Evolutionary conservation across 2,888 invertebrate species (phyloP), one percentile per base, ranked within the genome.

Genomic region (Andrena fulva): DNA sequence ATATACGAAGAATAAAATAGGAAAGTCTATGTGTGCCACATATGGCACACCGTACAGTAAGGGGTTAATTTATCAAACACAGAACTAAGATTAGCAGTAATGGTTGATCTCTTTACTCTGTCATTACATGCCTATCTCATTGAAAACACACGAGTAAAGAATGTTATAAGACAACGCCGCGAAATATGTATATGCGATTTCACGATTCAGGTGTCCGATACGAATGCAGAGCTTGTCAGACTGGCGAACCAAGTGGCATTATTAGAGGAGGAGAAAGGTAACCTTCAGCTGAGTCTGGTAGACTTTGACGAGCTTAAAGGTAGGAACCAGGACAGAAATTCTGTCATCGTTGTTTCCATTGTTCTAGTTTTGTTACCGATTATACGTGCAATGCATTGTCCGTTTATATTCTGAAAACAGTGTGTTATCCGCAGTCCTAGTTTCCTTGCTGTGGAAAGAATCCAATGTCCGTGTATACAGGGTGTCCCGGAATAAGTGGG

Each of bases 261-360:
- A 92, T 94, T 98, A 85, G 98, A 98, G 94, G 98, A 98, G 94
- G 98, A 98, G 94, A 98, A 98, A 94, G 98, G 98, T 90, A 97
- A 98, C 94, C 96, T 98, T 92, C 98, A 98, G 94, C 95, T 98
- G 92, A 97, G 97, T 94, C 95, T 97, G 92, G 96, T 97, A 89
- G 97, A 97, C 94, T 96, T 96, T 94, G 97, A 97, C 93, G 96
- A 96, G 93, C 95, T 96, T 90, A 95, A 96, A 95, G 95, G 96
- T 95, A 94, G 93, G 91, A 95, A 95, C 93, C 92, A 91, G 90
- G 91, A 90, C 90, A 89, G 88, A 91, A 89, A 75, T 77, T 86
- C 69, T 88, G 78, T 83, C 81, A 70, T 83, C 67, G 85, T 71
- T 81, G 78, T 88, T 88, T 82, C 77, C 80, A 68, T 85, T 85